Evolutionary conservation across 2,888 invertebrate species (phyloP).

Genomic region (Phaonia tiefii): DNA sequence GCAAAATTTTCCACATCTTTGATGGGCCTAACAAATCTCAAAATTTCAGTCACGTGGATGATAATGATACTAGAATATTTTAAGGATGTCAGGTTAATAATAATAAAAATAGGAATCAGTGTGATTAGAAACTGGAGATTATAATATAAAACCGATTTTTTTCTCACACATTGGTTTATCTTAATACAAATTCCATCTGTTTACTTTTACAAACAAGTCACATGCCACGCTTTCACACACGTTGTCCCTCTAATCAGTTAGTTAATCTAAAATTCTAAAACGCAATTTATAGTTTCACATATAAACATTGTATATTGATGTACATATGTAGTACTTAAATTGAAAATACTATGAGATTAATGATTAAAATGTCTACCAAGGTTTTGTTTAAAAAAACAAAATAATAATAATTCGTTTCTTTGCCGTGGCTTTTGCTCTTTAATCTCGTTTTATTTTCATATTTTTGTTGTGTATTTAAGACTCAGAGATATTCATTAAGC

Average conservation of each 20-base stretch:
- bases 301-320: not conserved
- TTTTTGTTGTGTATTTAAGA: too few species aligned
- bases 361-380: conserved; percentile 2
- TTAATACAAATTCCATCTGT: too few species aligned
- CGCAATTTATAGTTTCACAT: conserved; percentile 15
- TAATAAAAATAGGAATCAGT: too few species aligned
- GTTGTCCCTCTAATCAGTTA: not conserved
- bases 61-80: too few species aligned
- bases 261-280: not conserved
- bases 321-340: not conserved
- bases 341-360: not conserved
- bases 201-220: too few species aligned
- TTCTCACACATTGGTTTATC: too few species aligned
- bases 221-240: not conserved
- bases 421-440: not conserved
- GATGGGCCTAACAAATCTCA: not conserved
- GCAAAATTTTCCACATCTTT: not conserved
- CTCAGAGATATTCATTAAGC: too few species aligned
- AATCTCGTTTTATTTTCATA: too few species aligned
- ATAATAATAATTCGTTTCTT: not conserved
- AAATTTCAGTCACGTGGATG: too few species aligned
- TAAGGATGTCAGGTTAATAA: too few species aligned
- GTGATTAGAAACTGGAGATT: too few species aligned
- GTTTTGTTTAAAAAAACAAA: not conserved
- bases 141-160: too few species aligned